These are phyloP conservation scores for Epizoanthus illoricatus DNA, from an alignment of 92 coral and sea anemone genomes.

Conservation along the genomic window DNA sequence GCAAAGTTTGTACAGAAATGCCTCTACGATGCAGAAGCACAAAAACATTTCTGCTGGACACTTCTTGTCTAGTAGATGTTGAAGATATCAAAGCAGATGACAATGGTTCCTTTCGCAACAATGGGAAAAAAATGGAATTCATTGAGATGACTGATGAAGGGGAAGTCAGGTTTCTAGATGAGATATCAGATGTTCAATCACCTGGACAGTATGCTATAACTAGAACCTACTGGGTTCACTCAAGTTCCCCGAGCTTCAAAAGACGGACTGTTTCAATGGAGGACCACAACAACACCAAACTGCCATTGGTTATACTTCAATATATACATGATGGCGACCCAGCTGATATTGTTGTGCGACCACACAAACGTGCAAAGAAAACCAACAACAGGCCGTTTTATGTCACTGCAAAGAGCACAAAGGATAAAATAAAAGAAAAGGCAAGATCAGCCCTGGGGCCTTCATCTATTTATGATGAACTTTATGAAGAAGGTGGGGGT, in stretches of 20 bases:
- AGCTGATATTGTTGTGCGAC: conserved; percentile 33
- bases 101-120: conserved; percentile 46
- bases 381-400: conserved; percentile 21
- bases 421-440: conserved; percentile 35
- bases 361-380: conserved; percentile 47
- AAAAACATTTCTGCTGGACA: conserved; percentile 40
- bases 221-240: conserved; percentile 25
- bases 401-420: conserved; percentile 40
- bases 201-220: not conserved
- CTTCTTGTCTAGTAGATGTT: conserved; percentile 29
- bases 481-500: conserved; percentile 50
- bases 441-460: conserved; percentile 42
- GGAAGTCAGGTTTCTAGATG: conserved; percentile 19
- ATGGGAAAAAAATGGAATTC: conserved; percentile 48
- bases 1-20: conserved; percentile 42
- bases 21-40: conserved; percentile 37
- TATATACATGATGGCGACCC: conserved; percentile 34
- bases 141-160: conserved; percentile 57
- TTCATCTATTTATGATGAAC: conserved; percentile 54
- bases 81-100: conserved; percentile 52
- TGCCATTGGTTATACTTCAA: conserved; percentile 49
- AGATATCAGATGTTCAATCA: conserved; percentile 14
- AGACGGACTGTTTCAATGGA: conserved; percentile 39
- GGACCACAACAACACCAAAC: conserved; percentile 23
- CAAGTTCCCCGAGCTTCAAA: conserved; percentile 19